Evolutionary conservation across 2,888 invertebrate genomes (phyloP), one percentile per base, ranked within the genome.

Genomic region (Troglohyphantes excavatus): DNA sequence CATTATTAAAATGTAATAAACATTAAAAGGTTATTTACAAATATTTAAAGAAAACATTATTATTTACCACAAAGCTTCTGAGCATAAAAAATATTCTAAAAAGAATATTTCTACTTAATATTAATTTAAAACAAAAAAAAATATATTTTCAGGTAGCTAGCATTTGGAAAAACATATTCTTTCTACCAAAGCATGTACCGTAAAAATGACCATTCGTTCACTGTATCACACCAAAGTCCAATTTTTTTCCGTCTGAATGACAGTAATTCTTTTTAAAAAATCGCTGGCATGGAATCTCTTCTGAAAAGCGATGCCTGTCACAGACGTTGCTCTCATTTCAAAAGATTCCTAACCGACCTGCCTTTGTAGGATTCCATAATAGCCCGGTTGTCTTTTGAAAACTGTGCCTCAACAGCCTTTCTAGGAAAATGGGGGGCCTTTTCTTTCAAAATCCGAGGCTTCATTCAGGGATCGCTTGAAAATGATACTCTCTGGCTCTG

Each of bases 351-450:
- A 29, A 23, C 11, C 17, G 26, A 79, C 26, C 33, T 23, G 33
- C 70, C 68, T 82, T 82, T 82, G 61, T 70, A 43, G 46, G 59
- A 70, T 59, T 53, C 70, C 81, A 82, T 82, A 82, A 82, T 82
- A 70, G 59, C 68, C 67, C 39, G 53, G 59, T 82, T 82, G 81
- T 70, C 81, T 82, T 59, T 82, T 82, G 23, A 59, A 82, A 82
- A 70, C 59, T 68, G 21, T 67, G 26, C 46, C 46, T 82, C 67
- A 53, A 67, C 46, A 78, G 29, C 23, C 39, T n/a, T 46, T 59
- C 19, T 27, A 21, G 33, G 23, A 61, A 67, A 68, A 33, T 33
- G 17, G 70, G 70, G 81, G 39, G 7, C 59, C 46, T 68, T 70
- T 82, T 70, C 70, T 68, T 81, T 68, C 68, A 53, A 27, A 19